These are phyloP conservation scores for Lagopus muta DNA, from an alignment of 2,113 vertebrate species.

Conservation along the genomic window DNA sequence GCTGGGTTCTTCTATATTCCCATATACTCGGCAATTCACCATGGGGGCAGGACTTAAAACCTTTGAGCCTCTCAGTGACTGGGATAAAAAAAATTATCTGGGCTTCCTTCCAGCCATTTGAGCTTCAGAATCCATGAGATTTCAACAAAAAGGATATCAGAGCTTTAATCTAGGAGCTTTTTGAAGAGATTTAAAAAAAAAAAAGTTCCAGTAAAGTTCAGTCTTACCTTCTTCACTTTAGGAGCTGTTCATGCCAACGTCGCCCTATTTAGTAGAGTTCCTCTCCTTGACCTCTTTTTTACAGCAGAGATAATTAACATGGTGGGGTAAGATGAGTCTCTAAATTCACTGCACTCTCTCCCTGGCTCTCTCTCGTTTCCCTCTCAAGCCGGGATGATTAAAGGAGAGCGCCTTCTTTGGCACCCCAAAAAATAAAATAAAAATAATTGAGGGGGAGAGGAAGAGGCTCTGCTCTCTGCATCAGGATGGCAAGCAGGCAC, in stretches of 20 bases:
- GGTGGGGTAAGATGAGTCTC: constrained; percentile 75
- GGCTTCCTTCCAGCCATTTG: constrained; percentile 80
- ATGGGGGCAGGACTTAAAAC: constrained; percentile 80
- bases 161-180: constrained; percentile 81
- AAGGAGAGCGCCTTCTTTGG: constrained; percentile 49
- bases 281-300: constrained; percentile 72
- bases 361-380: constrained; percentile 47
- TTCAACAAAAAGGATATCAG: constrained; percentile 74
- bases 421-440: constrained; percentile 55
- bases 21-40: constrained; percentile 77
- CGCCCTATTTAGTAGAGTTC: constrained; percentile 77
- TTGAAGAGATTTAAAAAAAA: constrained; percentile 81
- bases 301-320: constrained; percentile 75
- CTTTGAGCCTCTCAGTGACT: constrained; percentile 81
- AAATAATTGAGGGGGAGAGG: constrained; percentile 68
- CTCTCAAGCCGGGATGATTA: constrained; percentile 48
- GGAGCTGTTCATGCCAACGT: constrained; percentile 70
- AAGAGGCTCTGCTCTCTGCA: neutral
- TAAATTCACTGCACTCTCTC: constrained; percentile 75
- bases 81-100: constrained; percentile 80
- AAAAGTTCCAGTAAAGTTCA: constrained; percentile 81
- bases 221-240: constrained; percentile 71
- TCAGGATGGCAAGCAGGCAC: neutral
- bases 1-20: constrained; percentile 68
- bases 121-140: constrained; percentile 82